A percentile compares a stretch with the other conserved stretches of the same genome.
Evolutionary conservation across 1,140 invertebrate species (phyloP).

Genomic region (Drosophila watanabei): DNA sequence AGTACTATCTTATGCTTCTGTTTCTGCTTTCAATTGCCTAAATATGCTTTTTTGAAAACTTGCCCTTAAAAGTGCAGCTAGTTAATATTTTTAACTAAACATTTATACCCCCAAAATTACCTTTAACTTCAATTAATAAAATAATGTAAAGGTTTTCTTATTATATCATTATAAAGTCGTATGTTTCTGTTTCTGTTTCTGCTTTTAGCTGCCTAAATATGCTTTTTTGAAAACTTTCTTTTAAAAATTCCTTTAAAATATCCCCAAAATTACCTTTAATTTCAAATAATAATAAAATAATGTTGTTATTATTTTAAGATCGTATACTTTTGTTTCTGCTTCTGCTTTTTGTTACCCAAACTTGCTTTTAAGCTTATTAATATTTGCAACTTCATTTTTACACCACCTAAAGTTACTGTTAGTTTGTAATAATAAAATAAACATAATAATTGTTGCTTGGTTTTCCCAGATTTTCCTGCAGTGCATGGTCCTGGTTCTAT

Average conservation of each 20-base stretch:
- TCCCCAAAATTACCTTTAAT: too few species aligned
- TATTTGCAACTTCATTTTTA: too few species aligned
- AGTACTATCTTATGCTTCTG: not conserved
- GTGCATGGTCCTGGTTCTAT: conserved; percentile 1
- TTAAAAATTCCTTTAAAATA: too few species aligned
- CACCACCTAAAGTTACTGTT: not conserved
- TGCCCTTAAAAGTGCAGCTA: too few species aligned
- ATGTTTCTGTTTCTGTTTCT: not conserved
- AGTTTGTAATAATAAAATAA: not conserved
- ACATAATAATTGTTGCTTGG: not conserved
- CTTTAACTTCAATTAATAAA: too few species aligned
- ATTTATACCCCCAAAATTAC: too few species aligned
- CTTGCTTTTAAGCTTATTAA: too few species aligned
- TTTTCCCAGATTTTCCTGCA: conserved; percentile 7
- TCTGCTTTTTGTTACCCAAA: not conserved
- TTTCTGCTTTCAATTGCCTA: not conserved
- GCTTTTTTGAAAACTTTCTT: not conserved
- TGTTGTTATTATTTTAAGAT: too few species aligned
- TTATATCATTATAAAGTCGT: too few species aligned
- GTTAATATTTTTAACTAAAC: too few species aligned
- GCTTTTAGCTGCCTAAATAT: not conserved
- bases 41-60: not conserved
- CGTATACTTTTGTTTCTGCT: not conserved
- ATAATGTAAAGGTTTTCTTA: too few species aligned
- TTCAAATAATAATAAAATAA: too few species aligned